phyloP scores from a whole-genome alignment of 2,797 vertebrate species.

The Helicolenus hilgendorfi region DNA sequence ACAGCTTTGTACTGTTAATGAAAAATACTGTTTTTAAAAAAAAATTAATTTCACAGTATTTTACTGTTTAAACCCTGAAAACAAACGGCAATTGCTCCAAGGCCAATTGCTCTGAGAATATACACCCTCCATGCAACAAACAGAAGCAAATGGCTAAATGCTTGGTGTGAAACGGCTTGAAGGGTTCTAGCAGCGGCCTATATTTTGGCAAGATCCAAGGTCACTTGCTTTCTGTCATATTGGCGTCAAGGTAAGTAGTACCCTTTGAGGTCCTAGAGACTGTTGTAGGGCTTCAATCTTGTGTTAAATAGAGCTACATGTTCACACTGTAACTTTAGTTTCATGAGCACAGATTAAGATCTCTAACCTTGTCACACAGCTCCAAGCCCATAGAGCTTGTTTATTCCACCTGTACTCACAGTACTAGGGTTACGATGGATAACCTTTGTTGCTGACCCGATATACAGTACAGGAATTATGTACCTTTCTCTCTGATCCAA shows the following conservation, averaged over 20 bases:
- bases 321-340: background rate
- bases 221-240: background rate
- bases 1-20: too few species aligned
- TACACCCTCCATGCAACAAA: too few species aligned
- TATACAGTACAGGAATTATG: background rate
- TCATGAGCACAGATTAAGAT: background rate
- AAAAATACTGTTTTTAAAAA: too few species aligned
- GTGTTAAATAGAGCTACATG: background rate
- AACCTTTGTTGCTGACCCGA: constrained; percentile 20
- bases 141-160: too few species aligned
- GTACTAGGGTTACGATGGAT: background rate
- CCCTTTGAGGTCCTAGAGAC: background rate
- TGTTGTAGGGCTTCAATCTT: background rate
- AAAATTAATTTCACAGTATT: too few species aligned
- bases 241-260: background rate
- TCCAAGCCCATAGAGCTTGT: background rate
- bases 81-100: too few species aligned
- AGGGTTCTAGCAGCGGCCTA: background rate
- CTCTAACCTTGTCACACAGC: background rate
- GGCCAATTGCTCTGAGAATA: too few species aligned
- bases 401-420: background rate
- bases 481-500: constrained; percentile 26
- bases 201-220: background rate
- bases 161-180: background rate
- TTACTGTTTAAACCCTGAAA: too few species aligned